Base-by-base conservation (phyloP, 1,140 invertebrate genomes). In the Copidosoma floridanum region DNA sequence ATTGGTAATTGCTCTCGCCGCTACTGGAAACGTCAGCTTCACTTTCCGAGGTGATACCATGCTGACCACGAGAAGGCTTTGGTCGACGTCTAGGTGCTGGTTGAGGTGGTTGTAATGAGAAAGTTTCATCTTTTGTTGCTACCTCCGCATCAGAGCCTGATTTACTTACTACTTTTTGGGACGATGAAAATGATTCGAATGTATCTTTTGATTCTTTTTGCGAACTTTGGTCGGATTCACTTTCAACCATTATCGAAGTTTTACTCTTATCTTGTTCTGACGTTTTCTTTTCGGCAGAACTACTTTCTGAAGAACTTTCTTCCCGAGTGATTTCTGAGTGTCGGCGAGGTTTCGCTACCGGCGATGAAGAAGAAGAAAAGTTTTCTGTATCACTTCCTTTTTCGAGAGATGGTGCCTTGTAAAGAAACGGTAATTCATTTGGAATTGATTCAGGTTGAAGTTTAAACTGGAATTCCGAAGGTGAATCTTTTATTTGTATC, bases 1-100 rank as follows among this genome's bases (percentile, higher is more conserved):
- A 94, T 60, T 93, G 91, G 74, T 94, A 94, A 74, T 92, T 94
- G 74, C 92, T 94, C 67, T 93, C 92, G 44, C 91, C 85, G n/a
- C 92, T 94, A 79, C 92, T 94, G 0, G 92, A 94, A 21, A 85
- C 77, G 77, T 93, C 90, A 21, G 70, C 68, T 32, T 81, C 79
- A 32, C 75, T 79, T 29, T 80, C 78, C 0, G 78, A 76, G 0
- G 68, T 65, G 6, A 72, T 62, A 24, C 66, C 63, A 12, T 71
- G 72, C 0, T 75, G 69, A 20, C 65, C 27, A 35, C 74, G 71
- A 0, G 70, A 59, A 1, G 78, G 67, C 41, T 80, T 78, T 1
- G 76, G 73, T 1, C 74, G 66, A 53, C 73, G 70, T 43, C 77
- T 66, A 0, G 78, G 75, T 1, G 65, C 74, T 20, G 76, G 70